Evolutionary conservation across 2,888 invertebrate species (phyloP).

Genomic region (Cryptocephalus primarius): DNA sequence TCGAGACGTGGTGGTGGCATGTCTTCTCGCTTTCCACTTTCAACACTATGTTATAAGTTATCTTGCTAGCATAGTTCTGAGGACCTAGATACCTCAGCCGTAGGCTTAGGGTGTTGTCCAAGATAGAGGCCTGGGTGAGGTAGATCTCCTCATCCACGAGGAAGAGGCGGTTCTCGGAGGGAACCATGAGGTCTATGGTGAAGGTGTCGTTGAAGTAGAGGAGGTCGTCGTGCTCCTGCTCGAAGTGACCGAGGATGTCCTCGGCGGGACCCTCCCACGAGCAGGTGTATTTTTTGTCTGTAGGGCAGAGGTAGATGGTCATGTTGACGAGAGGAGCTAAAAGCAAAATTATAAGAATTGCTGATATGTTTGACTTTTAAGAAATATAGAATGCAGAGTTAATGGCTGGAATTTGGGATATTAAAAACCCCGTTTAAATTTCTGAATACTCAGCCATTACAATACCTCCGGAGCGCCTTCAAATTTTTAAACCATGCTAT

Average conservation of each 20-base stretch:
- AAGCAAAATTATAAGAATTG: no score
- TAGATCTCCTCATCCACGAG: conserved; percentile 23
- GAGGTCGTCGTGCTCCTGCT: conserved; percentile 22
- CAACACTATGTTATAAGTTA: conserved; percentile 18
- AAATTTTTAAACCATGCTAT: no score
- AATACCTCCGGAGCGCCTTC: no score
- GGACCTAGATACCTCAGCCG: conserved; percentile 23
- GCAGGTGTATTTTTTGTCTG: conserved; percentile 23
- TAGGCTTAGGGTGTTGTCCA: conserved; percentile 12
- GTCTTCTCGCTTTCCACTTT: conserved; percentile 4
- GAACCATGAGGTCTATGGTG: conserved; percentile 14
- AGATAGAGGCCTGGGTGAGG: conserved; percentile 18
- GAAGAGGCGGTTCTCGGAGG: conserved; percentile 23
- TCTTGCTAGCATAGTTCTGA: conserved; percentile 14
- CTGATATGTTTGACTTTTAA: no score
- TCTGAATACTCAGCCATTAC: no score
- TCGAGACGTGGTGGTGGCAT: conserved; percentile 6
- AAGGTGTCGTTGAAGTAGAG: conserved; percentile 17
- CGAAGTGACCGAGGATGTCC: conserved; percentile 26
- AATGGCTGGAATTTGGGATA: no score
- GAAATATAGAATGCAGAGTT: no score
- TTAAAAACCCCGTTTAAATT: no score
- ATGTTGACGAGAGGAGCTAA: conserved; percentile 2
- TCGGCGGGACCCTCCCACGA: conserved; percentile 24
- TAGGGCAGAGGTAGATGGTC: conserved; percentile 23